Conservation (phyloP, 2,888 invertebrate genomes). For the Drosophila multiciliata region DNA sequence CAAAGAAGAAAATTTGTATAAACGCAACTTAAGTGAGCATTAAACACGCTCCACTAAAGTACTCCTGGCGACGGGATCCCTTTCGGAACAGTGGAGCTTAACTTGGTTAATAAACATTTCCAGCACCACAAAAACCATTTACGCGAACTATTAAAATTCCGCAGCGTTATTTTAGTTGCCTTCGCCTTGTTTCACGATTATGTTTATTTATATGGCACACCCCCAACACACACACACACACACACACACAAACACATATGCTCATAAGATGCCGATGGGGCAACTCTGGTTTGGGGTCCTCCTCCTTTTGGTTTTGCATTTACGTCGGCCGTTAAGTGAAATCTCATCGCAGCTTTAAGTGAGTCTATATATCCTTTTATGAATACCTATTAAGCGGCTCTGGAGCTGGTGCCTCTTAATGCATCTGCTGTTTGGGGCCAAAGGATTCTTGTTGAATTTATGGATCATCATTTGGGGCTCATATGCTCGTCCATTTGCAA, state of each 20-base stretch:
- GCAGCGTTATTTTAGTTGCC: constrained; percentile 66
- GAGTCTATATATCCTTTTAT: constrained; percentile 44
- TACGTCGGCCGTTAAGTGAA: constrained; percentile 60
- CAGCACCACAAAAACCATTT: constrained; percentile 77
- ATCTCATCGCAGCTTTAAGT: constrained; percentile 53
- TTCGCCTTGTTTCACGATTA: constrained; percentile 67
- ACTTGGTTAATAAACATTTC: constrained; percentile 79
- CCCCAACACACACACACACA: constrained; percentile 11
- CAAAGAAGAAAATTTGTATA: constrained; percentile 71
- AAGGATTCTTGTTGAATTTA: constrained; percentile 25
- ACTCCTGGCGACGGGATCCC: constrained; percentile 39
- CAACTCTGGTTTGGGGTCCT: not conserved
- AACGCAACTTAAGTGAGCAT: constrained; percentile 79
- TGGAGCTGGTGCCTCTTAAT: constrained; percentile 12
- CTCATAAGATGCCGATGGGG: not conserved
- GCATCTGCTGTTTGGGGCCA: constrained; percentile 8
- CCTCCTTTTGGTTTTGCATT: constrained; percentile 50
- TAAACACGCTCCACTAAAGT: constrained; percentile 73
- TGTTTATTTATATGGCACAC: constrained; percentile 68
- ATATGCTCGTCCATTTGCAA: constrained; percentile 12
- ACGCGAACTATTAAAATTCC: constrained; percentile 78
- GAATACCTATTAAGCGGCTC: constrained; percentile 35
- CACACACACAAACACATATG: constrained; percentile 2
- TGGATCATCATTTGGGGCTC: constrained; percentile 35
- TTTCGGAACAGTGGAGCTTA: constrained; percentile 54